Percentiles rank a stretch among this genome's conserved stretches.
These are phyloP conservation scores for Shargacucullia verbasci DNA, from an alignment of 2,888 invertebrate species.

Conservation along the genomic window DNA sequence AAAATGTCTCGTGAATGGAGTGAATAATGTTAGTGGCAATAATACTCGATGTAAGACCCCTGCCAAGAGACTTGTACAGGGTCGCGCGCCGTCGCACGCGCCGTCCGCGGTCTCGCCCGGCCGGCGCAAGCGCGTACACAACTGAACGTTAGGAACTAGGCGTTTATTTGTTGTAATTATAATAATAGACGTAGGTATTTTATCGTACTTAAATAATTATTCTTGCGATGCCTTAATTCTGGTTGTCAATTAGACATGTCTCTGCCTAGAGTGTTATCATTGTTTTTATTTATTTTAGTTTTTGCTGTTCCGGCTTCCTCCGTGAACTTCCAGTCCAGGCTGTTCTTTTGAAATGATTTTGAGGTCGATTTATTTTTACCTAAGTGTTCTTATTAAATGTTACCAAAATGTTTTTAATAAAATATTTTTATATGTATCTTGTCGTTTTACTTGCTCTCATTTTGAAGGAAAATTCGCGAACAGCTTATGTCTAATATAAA, in stretches of 20 bases:
- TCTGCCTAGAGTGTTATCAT: slow-evolving; percentile 89
- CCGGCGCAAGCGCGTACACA: slow-evolving; percentile 60
- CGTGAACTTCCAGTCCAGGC: slow-evolving; percentile 89
- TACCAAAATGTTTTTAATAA: slow-evolving; percentile 90
- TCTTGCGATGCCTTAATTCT: slow-evolving; percentile 90
- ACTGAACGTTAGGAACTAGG: slow-evolving; percentile 82
- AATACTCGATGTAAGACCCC: slow-evolving; percentile 85
- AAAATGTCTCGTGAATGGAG: slow-evolving; percentile 80
- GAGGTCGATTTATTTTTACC: slow-evolving; percentile 90
- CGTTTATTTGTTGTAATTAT: slow-evolving; percentile 88
- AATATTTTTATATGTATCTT: slow-evolving; percentile 89
- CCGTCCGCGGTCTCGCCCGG: slow-evolving; percentile 43
- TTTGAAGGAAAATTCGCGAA: background rate
- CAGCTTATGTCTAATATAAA: slow-evolving; percentile 23
- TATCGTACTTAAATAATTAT: slow-evolving; percentile 89
- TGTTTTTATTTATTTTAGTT: slow-evolving; percentile 88
- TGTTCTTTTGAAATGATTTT: slow-evolving; percentile 90
- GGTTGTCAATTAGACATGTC: slow-evolving; percentile 90
- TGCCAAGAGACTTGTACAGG: slow-evolving; percentile 75
- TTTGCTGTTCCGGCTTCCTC: slow-evolving; percentile 89
- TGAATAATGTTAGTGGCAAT: slow-evolving; percentile 85
- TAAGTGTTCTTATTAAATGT: slow-evolving; percentile 90
- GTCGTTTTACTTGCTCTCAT: slow-evolving; percentile 67
- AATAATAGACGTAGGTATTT: slow-evolving; percentile 89
- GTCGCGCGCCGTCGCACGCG: slow-evolving; percentile 59